Evolutionary conservation across 1,140 invertebrate species (phyloP), one percentile per base, ranked within the genome.

Genomic region (Polypedilum vanderplanki): DNA sequence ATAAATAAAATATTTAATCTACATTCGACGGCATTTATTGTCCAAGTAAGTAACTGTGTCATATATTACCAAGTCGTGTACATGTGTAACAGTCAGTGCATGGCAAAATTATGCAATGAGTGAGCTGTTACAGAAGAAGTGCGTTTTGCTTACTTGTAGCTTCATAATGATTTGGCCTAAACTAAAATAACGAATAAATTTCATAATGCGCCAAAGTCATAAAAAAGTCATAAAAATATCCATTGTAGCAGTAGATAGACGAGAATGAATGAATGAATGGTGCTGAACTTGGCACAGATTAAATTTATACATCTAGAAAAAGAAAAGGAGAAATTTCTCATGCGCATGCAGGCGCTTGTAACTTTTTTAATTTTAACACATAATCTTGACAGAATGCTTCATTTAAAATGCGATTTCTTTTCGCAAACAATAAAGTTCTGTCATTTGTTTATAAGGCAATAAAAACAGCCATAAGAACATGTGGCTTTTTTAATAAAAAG

Each of bases 311-410:
- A 7, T 7, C 40, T 7, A 7, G 10, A 8, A 46, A 46, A 46
- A 46, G 8, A 2, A 33, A 33, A 33, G 24, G 24, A 33, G 24
- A 46, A 46, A 9, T 46, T 46, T 9, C 8, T 15, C 15, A 9
- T 46, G 41, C 15, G 9, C 9, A 46, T 46, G 41, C 9, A 46
- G 9, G 40, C 8, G 9, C 1, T 15, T 46, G 41, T 46, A 46
- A 46, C 41, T 46, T 46, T 46, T 46, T 46, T 46, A 46, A 46
- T 46, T 46, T 46, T 8, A 12, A 12, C 41, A 46, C 15, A 46
- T 46, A 46, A 46, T 46, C 41, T 46, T 46, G 41, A 46, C 41
- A 46, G 41, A 46, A 46, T 46, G 41, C 41, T 46, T 46, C 41
- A 46, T 46, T 46, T 46, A 46, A 46, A 46, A 46, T 46, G 8